A percentile compares a stretch with the other conserved stretches of the same genome.
Evolutionary conservation across 1,140 invertebrate species (phyloP).

Genomic region (Melanaphis sacchari): DNA sequence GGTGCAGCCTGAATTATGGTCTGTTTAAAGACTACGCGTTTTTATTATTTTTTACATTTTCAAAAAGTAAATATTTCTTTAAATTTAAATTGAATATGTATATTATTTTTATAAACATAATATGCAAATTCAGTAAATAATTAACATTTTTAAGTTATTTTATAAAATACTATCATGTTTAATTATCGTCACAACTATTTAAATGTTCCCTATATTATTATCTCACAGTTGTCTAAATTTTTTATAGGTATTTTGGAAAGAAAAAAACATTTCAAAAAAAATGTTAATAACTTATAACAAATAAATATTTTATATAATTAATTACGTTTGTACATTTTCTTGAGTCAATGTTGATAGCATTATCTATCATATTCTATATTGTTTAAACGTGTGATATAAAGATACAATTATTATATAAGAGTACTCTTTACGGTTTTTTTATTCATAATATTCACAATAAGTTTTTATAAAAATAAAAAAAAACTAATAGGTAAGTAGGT

Average conservation of each 20-base stretch:
- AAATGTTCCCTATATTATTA: neutral
- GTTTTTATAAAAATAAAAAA: neutral
- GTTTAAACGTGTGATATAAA: neutral
- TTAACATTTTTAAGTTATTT: neutral
- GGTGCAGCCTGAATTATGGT: slow-evolving; percentile 22
- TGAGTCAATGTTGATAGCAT: neutral
- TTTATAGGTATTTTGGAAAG: neutral
- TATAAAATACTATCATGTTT: neutral
- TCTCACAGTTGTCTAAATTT: neutral
- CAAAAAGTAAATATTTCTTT: neutral
- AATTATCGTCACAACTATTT: too few relatives aligned
- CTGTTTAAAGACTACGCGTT: neutral
- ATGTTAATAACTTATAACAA: neutral
- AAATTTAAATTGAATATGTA: too few relatives aligned
- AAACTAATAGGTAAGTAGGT: neutral
- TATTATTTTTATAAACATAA: neutral
- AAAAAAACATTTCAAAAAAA: neutral
- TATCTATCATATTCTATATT: neutral
- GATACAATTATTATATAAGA: neutral
- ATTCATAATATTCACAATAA: neutral
- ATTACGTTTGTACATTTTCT: neutral
- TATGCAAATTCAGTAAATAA: neutral
- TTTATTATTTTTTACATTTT: neutral
- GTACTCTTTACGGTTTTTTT: neutral
- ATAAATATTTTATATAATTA: neutral